Base-by-base conservation (phyloP, 2,888 invertebrate species). In the Cosmorhoe ocellata region DNA sequence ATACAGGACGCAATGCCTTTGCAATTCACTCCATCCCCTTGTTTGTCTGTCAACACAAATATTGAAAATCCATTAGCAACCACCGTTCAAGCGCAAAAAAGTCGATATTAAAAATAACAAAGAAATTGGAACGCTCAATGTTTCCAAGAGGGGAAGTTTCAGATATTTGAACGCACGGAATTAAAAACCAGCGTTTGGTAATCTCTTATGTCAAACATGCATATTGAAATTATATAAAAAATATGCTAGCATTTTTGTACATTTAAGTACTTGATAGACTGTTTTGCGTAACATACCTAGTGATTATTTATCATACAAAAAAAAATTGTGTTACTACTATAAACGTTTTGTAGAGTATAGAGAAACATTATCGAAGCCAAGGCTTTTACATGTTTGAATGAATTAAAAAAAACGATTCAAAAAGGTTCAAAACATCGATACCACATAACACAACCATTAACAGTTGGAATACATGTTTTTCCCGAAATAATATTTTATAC, bases 11-110 rank as follows among this genome's bases (percentile, higher is more conserved):
- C 64, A 71, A 67, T 66, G 64, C 64, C 48, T 73, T 62, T 64
- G 74, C 72, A 77, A 76, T 76, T 78, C 79, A 76, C 77, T 80
- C 74, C 70, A 73, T 74, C 72, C 79, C 81, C 81, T 77, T 84
- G 81, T 84, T 85, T 86, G 79, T 80, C 78, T 79, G 84, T 81
- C 82, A 84, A 84, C 74, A 84, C 82, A 86, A 87, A 87, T 87
- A 87, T 86, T 87, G 85, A 82, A 81, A 88, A 85, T 86, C 86
- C 87, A 87, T 88, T 87, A 87, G 81, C 79, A 80, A 78, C 79
- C 78, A 73, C 77, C 76, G 70, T 67, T 76, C 64, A 69, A 76
- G 80, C 80, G 79, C 64, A 83, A 80, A 79, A 81, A 82, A 79
- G 79, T 77, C 79, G 79, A 79, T 83, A 83, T 83, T 81, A 81